Evolutionary conservation across 2,888 invertebrate genomes (phyloP).

Genomic region (Cheilosia vulpina): DNA sequence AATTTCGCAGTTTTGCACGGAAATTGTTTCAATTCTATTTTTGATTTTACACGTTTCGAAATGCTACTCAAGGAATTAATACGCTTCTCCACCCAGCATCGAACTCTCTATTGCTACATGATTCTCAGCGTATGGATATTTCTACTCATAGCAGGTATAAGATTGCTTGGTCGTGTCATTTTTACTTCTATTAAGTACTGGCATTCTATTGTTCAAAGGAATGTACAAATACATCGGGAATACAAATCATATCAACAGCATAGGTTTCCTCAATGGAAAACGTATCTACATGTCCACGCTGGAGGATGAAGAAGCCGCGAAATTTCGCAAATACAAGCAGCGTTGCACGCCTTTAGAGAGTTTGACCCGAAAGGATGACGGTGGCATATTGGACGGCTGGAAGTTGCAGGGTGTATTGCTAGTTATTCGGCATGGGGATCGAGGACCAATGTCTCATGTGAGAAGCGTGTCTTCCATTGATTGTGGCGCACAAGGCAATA

Average conservation of each 20-base stretch:
- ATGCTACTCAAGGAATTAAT: conserved; percentile 85
- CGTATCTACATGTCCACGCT: conserved; percentile 64
- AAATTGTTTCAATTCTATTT: conserved; percentile 13
- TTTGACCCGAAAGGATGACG: conserved; percentile 90
- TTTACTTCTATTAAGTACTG: background rate
- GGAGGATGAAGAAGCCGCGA: conserved; percentile 85
- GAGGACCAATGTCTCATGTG: conserved; percentile 93
- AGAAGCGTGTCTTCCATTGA: conserved; percentile 90
- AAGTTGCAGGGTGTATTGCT: conserved; percentile 86
- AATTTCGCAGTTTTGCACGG: background rate
- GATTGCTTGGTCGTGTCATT: conserved; percentile 20
- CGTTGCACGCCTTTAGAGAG: conserved; percentile 90
- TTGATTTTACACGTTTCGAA: background rate
- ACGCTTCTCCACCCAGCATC: conserved; percentile 88
- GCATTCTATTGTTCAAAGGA: conserved; percentile 83
- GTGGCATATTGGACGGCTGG: conserved; percentile 83
- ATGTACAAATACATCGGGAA: conserved; percentile 92
- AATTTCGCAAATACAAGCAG: conserved; percentile 88
- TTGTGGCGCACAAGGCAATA: conserved; percentile 86
- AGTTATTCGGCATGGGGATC: conserved; percentile 94
- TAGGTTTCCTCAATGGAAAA: conserved; percentile 78
- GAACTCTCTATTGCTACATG: conserved; percentile 92
- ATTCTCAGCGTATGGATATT: conserved; percentile 93
- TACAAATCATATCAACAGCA: conserved; percentile 81
- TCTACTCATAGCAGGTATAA: conserved; percentile 88